A percentile compares a stretch with the other conserved stretches of the same genome.
Evolutionary conservation across 2,113 vertebrate genomes (phyloP).

Genomic region (Otis tarda): DNA sequence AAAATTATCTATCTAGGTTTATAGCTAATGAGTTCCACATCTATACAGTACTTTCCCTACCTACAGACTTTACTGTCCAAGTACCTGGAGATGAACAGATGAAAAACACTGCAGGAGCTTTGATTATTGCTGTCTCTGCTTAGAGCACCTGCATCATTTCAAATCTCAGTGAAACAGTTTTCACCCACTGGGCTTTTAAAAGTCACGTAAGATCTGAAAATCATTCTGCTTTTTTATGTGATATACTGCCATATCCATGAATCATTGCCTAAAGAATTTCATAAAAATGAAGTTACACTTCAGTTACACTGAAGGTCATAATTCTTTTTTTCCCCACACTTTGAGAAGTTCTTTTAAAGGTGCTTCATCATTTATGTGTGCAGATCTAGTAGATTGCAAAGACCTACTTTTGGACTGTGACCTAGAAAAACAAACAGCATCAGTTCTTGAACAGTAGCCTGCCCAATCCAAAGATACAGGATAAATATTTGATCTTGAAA

Average conservation of each 20-base stretch:
- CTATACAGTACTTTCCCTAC: not conserved
- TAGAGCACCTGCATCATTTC: not conserved
- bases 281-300: not conserved
- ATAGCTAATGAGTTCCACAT: conserved; percentile 9
- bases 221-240: not conserved
- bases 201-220: conserved; percentile 1
- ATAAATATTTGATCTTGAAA: conserved; percentile 9
- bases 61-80: not conserved
- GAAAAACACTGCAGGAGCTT: not conserved
- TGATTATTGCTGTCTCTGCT: not conserved
- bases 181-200: not conserved
- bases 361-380: not conserved
- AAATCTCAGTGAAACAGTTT: not conserved
- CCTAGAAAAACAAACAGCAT: not conserved
- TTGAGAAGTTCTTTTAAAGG: not conserved
- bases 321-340: not conserved
- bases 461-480: not conserved
- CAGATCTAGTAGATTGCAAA: not conserved
- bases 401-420: not conserved
- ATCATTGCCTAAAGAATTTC: not conserved
- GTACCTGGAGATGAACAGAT: not conserved
- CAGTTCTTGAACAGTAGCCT: not conserved
- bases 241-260: not conserved
- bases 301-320: not conserved
- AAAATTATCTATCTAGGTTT: not conserved